These are phyloP conservation scores for Drymodes brunneopygia DNA, from an alignment of 2,113 vertebrate species.

Conservation along the genomic window DNA sequence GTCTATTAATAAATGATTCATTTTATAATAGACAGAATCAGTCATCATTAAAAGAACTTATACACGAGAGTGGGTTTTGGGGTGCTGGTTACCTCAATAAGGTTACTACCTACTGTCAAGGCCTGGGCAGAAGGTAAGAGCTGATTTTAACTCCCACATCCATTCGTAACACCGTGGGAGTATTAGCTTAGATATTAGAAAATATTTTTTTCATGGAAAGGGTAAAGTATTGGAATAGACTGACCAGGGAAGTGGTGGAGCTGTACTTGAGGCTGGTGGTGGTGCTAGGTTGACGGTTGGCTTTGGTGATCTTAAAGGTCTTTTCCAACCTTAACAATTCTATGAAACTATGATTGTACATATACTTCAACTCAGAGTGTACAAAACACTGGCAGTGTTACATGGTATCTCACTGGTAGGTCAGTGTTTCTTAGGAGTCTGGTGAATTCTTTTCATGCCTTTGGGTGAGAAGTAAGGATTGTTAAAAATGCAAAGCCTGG, in stretches of 20 bases:
- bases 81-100: too few relatives aligned
- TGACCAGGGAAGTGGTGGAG: not conserved
- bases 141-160: too few relatives aligned
- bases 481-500: not conserved
- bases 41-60: too few relatives aligned
- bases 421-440: not conserved
- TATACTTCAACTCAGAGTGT: not conserved
- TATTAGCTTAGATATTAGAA: not conserved
- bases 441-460: not conserved
- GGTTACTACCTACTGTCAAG: too few relatives aligned
- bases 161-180: not conserved
- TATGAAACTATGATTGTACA: not conserved
- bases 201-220: not conserved
- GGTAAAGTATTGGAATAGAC: not conserved
- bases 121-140: too few relatives aligned
- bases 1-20: too few relatives aligned
- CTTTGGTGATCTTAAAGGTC: not conserved
- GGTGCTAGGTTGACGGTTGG: rapidly evolving
- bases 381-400: not conserved
- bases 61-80: too few relatives aligned
- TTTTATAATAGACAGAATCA: too few relatives aligned
- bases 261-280: not conserved
- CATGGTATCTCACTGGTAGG: not conserved
- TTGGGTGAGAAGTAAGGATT: not conserved
- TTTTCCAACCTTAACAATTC: not conserved